Conservation (phyloP, 2,113 vertebrate species). For the Tachysurus fulvidraco region DNA sequence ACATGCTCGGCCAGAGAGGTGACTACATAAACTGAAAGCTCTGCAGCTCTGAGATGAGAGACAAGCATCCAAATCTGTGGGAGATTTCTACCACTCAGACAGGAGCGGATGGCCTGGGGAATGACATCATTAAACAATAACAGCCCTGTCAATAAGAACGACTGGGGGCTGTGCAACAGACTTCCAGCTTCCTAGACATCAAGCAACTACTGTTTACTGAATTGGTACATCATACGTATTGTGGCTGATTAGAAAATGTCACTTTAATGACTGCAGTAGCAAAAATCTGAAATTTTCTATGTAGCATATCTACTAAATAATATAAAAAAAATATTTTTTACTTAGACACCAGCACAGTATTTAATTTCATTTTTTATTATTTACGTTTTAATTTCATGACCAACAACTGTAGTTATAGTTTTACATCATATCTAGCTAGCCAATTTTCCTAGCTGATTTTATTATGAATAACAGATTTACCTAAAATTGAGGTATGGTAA, state of each 20-base stretch:
- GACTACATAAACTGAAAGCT: conserved; percentile 8
- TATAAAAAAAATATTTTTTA: not conserved
- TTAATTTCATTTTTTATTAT: no score
- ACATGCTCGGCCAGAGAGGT: conserved; percentile 22
- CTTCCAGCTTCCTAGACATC: not conserved
- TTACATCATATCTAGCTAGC: no score
- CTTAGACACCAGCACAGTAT: not conserved
- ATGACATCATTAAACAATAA: conserved; percentile 20
- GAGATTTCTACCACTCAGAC: conserved; percentile 23
- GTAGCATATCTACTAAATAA: not conserved
- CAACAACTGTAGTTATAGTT: no score
- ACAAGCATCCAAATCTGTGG: not conserved
- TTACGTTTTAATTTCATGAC: not conserved
- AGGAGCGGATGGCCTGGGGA: not conserved
- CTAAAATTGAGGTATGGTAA: not conserved
- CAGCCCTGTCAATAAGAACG: not conserved
- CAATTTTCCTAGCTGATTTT: not conserved
- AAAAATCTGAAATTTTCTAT: not conserved
- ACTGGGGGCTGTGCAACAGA: not conserved
- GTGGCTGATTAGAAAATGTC: not conserved
- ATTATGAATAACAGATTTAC: not conserved
- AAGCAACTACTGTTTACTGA: not conserved
- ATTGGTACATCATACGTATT: not conserved
- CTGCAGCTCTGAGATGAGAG: conserved; percentile 6
- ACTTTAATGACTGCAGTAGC: not conserved